A percentile compares a stretch with the other conserved stretches of the same genome.
Conservation (phyloP, 2,888 invertebrate species). For the Andrena chrysosceles region DNA sequence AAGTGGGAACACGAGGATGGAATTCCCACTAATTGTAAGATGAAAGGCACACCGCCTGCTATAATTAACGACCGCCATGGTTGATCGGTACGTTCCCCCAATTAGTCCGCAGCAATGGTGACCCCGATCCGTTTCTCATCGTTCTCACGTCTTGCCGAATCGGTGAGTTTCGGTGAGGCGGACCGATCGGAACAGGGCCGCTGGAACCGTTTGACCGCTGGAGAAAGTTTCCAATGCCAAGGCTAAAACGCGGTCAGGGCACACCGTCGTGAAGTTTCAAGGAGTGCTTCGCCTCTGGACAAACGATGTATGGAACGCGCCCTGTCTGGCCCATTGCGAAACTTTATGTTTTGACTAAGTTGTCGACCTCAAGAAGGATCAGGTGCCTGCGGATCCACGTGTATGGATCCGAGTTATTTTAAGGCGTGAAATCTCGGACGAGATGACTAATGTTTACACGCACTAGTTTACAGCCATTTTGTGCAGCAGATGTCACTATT, state of each 20-base stretch:
- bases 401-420: no score
- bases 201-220: slow-evolving; percentile 69
- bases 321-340: slow-evolving; percentile 20
- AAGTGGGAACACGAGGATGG: neutral
- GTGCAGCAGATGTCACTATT: no score
- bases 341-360: neutral
- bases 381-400: no score
- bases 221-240: slow-evolving; percentile 82
- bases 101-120: slow-evolving; percentile 46
- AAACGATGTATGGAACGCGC: slow-evolving; percentile 26
- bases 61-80: slow-evolving; percentile 57
- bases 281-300: slow-evolving; percentile 49
- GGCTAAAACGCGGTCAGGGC: slow-evolving; percentile 79
- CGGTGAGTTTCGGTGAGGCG: slow-evolving; percentile 63
- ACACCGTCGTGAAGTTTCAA: slow-evolving; percentile 68
- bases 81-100: slow-evolving; percentile 30
- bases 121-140: slow-evolving; percentile 52
- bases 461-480: no score
- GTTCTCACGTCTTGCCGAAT: slow-evolving; percentile 28
- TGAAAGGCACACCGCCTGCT: neutral
- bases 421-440: no score
- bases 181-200: slow-evolving; percentile 66
- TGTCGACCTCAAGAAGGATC: neutral
- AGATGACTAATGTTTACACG: neutral
- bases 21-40: neutral